A percentile compares a stretch with the other conserved stretches of the same genome.
Evolutionary conservation across 1,140 invertebrate species (phyloP).

Genomic region (Zophobas morio): DNA sequence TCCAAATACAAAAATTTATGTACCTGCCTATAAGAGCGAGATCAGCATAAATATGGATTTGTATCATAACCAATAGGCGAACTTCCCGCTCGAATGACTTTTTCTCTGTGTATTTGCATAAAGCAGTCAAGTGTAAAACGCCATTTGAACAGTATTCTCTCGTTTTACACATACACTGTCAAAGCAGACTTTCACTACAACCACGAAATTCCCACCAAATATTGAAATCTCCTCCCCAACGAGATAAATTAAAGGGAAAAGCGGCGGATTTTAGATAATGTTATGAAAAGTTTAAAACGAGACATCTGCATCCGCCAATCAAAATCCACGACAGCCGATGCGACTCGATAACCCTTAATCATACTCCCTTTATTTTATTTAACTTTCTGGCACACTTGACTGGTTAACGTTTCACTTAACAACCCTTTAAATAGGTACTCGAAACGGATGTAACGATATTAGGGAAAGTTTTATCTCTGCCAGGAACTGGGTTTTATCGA

Average conservation of each 20-base stretch:
- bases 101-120: slow-evolving; percentile 42
- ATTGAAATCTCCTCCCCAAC: not conserved
- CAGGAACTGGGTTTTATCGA: too few relatives aligned
- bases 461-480: not conserved
- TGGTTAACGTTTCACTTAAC: not conserved
- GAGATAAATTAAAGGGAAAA: slow-evolving; percentile 1
- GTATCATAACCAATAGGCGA: slow-evolving; percentile 36
- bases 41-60: slow-evolving; percentile 43
- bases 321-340: not conserved
- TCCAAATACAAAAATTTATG: too few relatives aligned
- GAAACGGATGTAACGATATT: not conserved
- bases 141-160: slow-evolving; percentile 26
- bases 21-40: not conserved
- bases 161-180: slow-evolving; percentile 26
- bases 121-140: slow-evolving; percentile 41
- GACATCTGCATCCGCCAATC: not conserved
- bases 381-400: not conserved
- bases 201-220: slow-evolving; percentile 13
- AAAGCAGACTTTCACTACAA: slow-evolving; percentile 22
- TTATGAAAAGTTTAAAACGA: slow-evolving; percentile 2
- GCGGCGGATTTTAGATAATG: not conserved
- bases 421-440: not conserved
- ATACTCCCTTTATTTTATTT: not conserved
- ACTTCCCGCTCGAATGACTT: slow-evolving; percentile 38
- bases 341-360: not conserved